These are phyloP conservation scores for Coptotermes formosanus DNA, from an alignment of 1,140 invertebrate genomes.

Conservation along the genomic window DNA sequence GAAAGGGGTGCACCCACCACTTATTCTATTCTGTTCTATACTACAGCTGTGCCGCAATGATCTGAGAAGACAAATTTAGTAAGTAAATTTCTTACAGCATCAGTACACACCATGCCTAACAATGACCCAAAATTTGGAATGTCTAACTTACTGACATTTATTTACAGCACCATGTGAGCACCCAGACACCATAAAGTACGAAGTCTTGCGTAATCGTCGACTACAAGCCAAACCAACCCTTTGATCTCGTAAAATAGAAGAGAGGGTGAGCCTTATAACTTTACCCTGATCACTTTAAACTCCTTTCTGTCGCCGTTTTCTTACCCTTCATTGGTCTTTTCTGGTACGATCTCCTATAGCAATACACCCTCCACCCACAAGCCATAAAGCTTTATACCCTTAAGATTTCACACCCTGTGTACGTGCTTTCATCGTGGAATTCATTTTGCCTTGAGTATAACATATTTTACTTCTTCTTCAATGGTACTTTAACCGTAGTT, in stretches of 20 bases:
- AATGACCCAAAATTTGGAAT: too few species aligned
- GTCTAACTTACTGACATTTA: too few species aligned
- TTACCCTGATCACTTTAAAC: neutral
- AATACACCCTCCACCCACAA: neutral
- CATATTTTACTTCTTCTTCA: neutral
- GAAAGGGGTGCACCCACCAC: too few species aligned
- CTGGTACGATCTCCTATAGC: neutral
- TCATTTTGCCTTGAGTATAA: neutral
- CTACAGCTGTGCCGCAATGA: too few species aligned
- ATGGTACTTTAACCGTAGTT: neutral
- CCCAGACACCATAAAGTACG: neutral
- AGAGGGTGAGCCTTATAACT: neutral
- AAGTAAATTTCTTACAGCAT: too few species aligned
- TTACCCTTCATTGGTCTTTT: neutral
- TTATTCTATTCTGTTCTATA: too few species aligned
- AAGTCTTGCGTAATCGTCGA: neutral
- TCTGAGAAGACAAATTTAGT: too few species aligned
- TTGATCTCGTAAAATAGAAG: constrained; percentile 1
- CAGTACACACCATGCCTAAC: too few species aligned
- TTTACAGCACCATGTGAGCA: neutral
- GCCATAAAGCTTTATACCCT: neutral
- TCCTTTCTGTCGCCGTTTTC: neutral
- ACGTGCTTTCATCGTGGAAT: constrained; percentile 2
- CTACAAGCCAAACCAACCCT: neutral
- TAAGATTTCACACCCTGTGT: neutral